Conservation (phyloP, 92 coral and sea anemone species). For the Zoanthus solanderi region DNA sequence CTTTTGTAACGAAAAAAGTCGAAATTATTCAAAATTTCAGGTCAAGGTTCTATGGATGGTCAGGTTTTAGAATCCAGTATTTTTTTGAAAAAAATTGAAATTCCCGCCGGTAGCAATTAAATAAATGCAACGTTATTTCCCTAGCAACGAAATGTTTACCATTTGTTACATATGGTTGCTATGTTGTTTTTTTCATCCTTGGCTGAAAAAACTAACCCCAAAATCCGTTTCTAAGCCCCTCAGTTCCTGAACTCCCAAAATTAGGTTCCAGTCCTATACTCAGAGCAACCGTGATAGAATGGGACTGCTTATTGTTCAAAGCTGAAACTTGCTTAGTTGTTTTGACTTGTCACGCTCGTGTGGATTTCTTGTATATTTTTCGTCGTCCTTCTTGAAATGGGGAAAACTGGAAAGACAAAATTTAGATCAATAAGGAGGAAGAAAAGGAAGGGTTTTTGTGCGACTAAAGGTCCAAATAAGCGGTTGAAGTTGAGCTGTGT, state of each 20-base stretch:
- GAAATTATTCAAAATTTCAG: not conserved
- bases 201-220: slow-evolving; percentile 35
- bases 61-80: slow-evolving; percentile 3
- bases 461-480: slow-evolving; percentile 10
- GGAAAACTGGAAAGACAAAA: slow-evolving; percentile 11
- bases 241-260: slow-evolving; percentile 13
- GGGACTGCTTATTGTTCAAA: slow-evolving; percentile 4
- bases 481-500: slow-evolving; percentile 14
- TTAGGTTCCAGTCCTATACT: slow-evolving; percentile 12
- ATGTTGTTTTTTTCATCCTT: slow-evolving; percentile 26
- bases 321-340: not conserved
- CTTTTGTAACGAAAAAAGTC: not conserved
- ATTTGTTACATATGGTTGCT: slow-evolving; percentile 39
- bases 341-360: slow-evolving; percentile 13
- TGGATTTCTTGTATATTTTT: slow-evolving; percentile 5
- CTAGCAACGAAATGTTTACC: slow-evolving; percentile 41
- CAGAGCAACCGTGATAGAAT: slow-evolving; percentile 6
- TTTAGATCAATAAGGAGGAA: slow-evolving; percentile 14
- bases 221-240: slow-evolving; percentile 33
- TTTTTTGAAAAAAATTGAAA: slow-evolving; percentile 4
- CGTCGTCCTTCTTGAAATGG: slow-evolving; percentile 21
- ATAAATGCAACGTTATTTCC: slow-evolving; percentile 29
- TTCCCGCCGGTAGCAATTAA: slow-evolving; percentile 25
- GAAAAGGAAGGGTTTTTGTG: slow-evolving; percentile 20
- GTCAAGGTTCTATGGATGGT: not conserved